phyloP scores from a whole-genome alignment of 2,113 vertebrate species.

The Crotophaga sulcirostris region DNA sequence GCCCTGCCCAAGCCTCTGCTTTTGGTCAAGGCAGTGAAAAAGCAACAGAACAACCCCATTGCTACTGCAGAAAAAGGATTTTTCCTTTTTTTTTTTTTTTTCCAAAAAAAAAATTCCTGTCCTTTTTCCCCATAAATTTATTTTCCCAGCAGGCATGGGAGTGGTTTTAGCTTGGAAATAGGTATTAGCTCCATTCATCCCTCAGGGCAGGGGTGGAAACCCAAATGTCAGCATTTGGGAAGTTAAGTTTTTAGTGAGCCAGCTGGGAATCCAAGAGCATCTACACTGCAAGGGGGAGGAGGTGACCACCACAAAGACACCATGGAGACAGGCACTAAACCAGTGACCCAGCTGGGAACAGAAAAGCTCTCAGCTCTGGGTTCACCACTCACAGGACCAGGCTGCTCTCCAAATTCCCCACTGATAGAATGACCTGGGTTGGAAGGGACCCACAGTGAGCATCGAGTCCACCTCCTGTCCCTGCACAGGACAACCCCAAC shows the following conservation, averaged over 20 bases:
- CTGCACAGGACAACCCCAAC: no score
- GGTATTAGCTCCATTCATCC: not conserved
- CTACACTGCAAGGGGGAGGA: not conserved
- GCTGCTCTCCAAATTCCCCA: no score
- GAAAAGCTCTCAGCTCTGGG: not conserved
- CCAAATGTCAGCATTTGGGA: not conserved
- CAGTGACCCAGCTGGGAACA: not conserved
- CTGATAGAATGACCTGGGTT: no score
- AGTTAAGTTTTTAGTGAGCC: not conserved
- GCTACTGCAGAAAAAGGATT: not conserved
- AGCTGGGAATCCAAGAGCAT: not conserved
- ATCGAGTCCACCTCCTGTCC: no score
- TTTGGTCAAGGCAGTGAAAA: not conserved
- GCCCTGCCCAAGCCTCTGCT: not conserved
- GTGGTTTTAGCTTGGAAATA: not conserved
- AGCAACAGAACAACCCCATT: not conserved
- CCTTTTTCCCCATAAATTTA: no score
- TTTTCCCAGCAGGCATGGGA: fast-evolving
- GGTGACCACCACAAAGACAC: not conserved
- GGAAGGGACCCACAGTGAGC: no score
- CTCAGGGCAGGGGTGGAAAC: not conserved
- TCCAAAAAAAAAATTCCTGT: no score
- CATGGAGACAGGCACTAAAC: not conserved
- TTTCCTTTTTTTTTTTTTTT: no score
- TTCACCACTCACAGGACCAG: not conserved